Evolutionary conservation across 2,797 vertebrate genomes (phyloP), one percentile per base, ranked within the genome.

Genomic region (Oreochromis grahami): DNA sequence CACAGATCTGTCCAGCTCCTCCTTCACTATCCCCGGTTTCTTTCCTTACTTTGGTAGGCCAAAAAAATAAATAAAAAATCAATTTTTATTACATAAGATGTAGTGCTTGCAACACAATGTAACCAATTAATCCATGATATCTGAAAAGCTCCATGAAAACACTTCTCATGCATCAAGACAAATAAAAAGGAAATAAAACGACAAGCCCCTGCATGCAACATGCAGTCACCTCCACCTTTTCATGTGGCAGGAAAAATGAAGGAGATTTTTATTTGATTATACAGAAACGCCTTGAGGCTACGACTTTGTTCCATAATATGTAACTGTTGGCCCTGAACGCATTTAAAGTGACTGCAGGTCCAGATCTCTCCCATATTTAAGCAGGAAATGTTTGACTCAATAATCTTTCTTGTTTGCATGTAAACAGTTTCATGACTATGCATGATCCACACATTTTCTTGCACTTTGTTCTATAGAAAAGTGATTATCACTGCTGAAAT

Each of bases 181-280:
- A 80, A 76, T 36, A 58, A 50, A 72, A 72, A 48, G 68, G 43
- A 48, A 72, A 43, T 74, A 53, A 48, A 77, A 48, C 19, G 48
- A 43, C 91, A 91, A 79, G 94, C 29, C 82, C 19, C 76, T 32
- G 51, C 93, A 83, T 38, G 90, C 81, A 74, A 34, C 84, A 19
- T 13, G 52, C 26, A 78, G 3, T 43, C 76, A 51, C 32, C 38
- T 65, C 26, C 51, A 55, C 53, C 13, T 29, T 56, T 29, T 76
- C 14, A 12, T 78, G 19, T 52, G 48, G 65, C 43, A 76, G 36
- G 43, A 86, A 36, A 72, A 81, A 52, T 48, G 24, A 72, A 48
- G 3, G 41, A 48, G 74, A 79, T 87, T 53, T 87, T 79, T 24
- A 56, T 38, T 87, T 48, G 70, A 85, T 85, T 15, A 86, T 26